phyloP scores from a whole-genome alignment of 2,113 vertebrate genomes.

The Dicaeum eximium region DNA sequence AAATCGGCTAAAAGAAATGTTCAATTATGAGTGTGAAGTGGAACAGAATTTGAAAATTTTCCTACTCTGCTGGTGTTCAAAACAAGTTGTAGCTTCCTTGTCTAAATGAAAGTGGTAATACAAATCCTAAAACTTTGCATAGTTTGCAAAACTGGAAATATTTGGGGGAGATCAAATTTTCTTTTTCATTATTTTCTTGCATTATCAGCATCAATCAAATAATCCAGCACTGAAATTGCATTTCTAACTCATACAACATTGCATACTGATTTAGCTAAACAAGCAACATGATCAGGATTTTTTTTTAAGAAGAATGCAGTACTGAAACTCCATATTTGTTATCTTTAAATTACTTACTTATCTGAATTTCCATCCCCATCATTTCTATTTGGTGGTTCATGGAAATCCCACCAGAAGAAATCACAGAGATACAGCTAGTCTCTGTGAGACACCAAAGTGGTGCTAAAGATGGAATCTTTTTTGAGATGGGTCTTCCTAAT shows the following conservation, averaged over 20 bases:
- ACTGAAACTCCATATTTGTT: not conserved
- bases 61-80: not conserved
- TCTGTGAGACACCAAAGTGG: not conserved
- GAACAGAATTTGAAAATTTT: not conserved
- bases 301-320: not conserved
- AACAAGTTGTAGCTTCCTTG: not conserved
- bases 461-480: not conserved
- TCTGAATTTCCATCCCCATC: not conserved
- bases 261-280: not conserved
- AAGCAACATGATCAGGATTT: not conserved
- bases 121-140: not conserved
- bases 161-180: accelerated
- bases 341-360: not conserved
- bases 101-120: not conserved
- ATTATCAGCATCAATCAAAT: not conserved
- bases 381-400: not conserved
- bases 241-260: not conserved
- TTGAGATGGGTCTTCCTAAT: not conserved
- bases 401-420: not conserved
- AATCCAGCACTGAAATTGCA: not conserved
- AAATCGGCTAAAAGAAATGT: not conserved
- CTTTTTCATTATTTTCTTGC: not conserved
- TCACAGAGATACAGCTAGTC: not conserved
- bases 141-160: not conserved
- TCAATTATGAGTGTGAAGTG: not conserved